Base-by-base conservation (phyloP, 2,797 vertebrate species). In the Argentina silus region DNA sequence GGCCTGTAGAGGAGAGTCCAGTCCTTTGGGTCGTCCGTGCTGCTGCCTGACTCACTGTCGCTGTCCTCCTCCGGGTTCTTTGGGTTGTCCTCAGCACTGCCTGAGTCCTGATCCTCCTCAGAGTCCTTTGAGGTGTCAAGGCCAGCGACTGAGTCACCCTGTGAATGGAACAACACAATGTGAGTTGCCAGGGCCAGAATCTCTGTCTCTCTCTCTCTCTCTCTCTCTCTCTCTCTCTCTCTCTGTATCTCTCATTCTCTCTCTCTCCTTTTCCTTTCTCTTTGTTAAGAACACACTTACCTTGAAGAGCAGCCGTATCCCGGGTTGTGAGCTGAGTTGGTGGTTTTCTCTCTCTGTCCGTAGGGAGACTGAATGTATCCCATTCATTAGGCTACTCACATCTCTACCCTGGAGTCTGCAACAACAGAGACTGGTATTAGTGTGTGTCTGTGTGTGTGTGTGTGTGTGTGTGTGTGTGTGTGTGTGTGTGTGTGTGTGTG, bases 1-100 rank as follows among this genome's bases (percentile, higher is more conserved):
- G 86, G 66, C 82, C 83, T 87, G 86, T 78, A 77, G 79, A 75
- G 72, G 66, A 78, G 82, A 69, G 63, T 59, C 84, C 86, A 86
- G 79, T 84, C 74, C 47, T 69, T n/a, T 70, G 67, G 77, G 75
- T 75, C 76, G 81, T 85, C 86, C 42, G 48, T 7, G 82, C 81
- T 67, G 80, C 77, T 10, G 76, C 87, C 88, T 71, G 90, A 88
- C 61, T 91, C 89, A 2, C 81, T 78, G 85, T 82, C 84, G 62
- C 87, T 88, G 82, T 90, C 85, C 75, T 84, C 80, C 0, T 44
- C 43, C 0, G 68, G 81, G 78, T 89, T 88, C 77, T 81, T 85
- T 8, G 50, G 87, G 83, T 89, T 79, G 14, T 85, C 85, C 2
- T 90, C 83, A 0, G 79, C 65, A n/a, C 83, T 75, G 83, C 81